Base-by-base conservation (phyloP, 2,888 invertebrate genomes). In the Trypoxylon attenuatum region DNA sequence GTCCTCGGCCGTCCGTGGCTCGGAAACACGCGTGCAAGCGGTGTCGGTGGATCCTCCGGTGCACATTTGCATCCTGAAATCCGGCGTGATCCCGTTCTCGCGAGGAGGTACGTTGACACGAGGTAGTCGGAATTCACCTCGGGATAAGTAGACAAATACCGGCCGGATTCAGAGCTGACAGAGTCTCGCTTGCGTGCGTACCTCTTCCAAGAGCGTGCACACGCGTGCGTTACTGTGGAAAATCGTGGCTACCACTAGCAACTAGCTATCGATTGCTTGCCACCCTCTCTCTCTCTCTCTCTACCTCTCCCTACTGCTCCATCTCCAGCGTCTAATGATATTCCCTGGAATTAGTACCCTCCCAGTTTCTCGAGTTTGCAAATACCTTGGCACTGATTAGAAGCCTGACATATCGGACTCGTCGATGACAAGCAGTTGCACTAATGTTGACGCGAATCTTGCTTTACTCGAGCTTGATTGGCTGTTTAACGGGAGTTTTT, bases 61-160 rank as follows among this genome's bases (percentile, higher is more conserved):
- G 54, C 72, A n/a, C 33, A 75, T 75, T 75, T 75, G 75, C 75
- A 75, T 75, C 72, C 65, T 65, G 50, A 75, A 75, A 75, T 75
- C 75, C 74, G 61, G 60, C 65, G 67, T 72, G 75, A 75, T 75
- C 67, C 72, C 51, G 38, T n/a, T n/a, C 43, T 45, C 25, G 38
- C 56, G 43, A 58, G 69, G 54, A 63, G 57, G 55, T 45, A 42
- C 71, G 74, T 74, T 74, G 72, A 75, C 74, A 71, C 66, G 63
- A 43, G 58, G 65, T 70, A 72, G 69, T 72, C 67, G 55, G 75
- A 75, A 72, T 75, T 75, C 72, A 65, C n/a, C 75, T 50, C 64
- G 56, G 68, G 75, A 75, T 75, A 75, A 75, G 75, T 72, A 72
- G 72, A 75, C 75, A 75, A 75, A 75, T 72, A 75, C 72, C 59